Percentiles rank a stretch among this genome's conserved stretches.
These are phyloP conservation scores for Trialeurodes vaporariorum DNA, from an alignment of 1,140 invertebrate species.

Conservation along the genomic window DNA sequence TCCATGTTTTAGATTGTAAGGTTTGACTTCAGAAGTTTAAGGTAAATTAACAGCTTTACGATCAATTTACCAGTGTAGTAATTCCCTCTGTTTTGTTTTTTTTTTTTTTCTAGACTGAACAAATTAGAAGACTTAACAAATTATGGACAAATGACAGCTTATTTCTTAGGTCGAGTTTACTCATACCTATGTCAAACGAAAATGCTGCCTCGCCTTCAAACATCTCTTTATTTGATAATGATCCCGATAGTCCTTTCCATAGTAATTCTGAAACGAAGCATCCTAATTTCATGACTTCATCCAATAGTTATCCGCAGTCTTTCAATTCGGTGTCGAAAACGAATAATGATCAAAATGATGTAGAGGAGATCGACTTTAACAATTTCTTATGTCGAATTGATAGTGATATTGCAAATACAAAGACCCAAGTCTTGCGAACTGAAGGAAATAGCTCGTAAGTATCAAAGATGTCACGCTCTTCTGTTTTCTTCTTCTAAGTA, in stretches of 20 bases:
- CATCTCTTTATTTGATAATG: constrained; percentile 11
- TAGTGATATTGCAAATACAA: constrained; percentile 68
- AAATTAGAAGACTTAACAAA: constrained; percentile 74
- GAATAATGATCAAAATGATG: constrained; percentile 11
- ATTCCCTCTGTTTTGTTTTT: constrained; percentile 20
- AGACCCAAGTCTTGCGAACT: constrained; percentile 68
- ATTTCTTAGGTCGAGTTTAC: constrained; percentile 23
- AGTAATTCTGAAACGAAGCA: background rate
- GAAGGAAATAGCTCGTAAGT: constrained; percentile 69
- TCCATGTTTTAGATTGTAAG: no score
- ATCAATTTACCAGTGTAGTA: no score
- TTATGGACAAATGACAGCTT: constrained; percentile 82
- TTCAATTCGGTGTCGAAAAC: constrained; percentile 8
- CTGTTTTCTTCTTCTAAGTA: no score
- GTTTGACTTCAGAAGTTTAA: no score
- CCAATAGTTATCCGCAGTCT: background rate
- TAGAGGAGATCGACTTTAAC: constrained; percentile 39
- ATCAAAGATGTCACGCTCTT: no score
- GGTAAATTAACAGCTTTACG: no score
- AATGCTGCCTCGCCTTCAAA: constrained; percentile 13
- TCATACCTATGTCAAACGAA: constrained; percentile 21
- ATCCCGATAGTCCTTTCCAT: constrained; percentile 1
- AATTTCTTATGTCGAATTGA: constrained; percentile 81
- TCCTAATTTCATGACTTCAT: background rate
- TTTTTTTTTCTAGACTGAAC: constrained; percentile 61